Conservation (phyloP, 2,888 invertebrate genomes). For the Drosophila longiperda region DNA sequence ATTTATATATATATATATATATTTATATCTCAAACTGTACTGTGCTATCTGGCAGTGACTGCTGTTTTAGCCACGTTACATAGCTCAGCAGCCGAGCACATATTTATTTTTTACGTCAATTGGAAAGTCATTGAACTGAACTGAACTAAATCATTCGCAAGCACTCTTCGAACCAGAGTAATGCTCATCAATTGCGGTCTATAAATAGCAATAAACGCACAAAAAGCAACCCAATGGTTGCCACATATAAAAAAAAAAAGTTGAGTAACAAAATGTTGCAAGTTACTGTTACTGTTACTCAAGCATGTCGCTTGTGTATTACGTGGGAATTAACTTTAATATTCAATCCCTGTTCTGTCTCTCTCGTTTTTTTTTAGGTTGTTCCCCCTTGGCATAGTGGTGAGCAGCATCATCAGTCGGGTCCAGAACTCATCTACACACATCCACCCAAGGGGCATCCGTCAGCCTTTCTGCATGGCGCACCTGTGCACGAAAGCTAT, state of each 20-base stretch:
- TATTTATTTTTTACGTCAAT: slow-evolving; percentile 69
- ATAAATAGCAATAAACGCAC: slow-evolving; percentile 59
- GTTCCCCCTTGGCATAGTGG: slow-evolving; percentile 82
- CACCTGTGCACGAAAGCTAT: slow-evolving; percentile 78
- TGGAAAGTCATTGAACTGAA: slow-evolving; percentile 72
- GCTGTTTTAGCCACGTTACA: slow-evolving; percentile 16
- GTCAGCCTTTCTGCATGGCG: slow-evolving; percentile 82
- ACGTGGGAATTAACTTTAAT: slow-evolving; percentile 32
- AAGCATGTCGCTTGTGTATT: slow-evolving; percentile 10
- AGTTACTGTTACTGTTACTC: slow-evolving; percentile 15
- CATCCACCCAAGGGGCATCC: slow-evolving; percentile 84
- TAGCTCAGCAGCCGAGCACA: slow-evolving; percentile 5
- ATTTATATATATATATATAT: background rate
- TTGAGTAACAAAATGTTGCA: background rate
- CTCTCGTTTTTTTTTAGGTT: slow-evolving; percentile 61
- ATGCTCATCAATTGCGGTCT: slow-evolving; percentile 45
- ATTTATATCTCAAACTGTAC: slow-evolving; percentile 9
- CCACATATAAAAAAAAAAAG: slow-evolving; percentile 36
- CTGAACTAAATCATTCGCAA: slow-evolving; percentile 24
- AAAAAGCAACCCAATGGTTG: slow-evolving; percentile 28
- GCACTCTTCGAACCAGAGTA: slow-evolving; percentile 37
- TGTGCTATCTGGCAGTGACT: slow-evolving; percentile 10
- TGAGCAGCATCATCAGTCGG: slow-evolving; percentile 74
- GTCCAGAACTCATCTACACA: slow-evolving; percentile 83
- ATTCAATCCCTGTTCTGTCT: background rate